Percentiles rank a stretch among this genome's conserved stretches.
These are phyloP conservation scores for Tautogolabrus adspersus DNA, from an alignment of 2,113 vertebrate species.

Conservation along the genomic window DNA sequence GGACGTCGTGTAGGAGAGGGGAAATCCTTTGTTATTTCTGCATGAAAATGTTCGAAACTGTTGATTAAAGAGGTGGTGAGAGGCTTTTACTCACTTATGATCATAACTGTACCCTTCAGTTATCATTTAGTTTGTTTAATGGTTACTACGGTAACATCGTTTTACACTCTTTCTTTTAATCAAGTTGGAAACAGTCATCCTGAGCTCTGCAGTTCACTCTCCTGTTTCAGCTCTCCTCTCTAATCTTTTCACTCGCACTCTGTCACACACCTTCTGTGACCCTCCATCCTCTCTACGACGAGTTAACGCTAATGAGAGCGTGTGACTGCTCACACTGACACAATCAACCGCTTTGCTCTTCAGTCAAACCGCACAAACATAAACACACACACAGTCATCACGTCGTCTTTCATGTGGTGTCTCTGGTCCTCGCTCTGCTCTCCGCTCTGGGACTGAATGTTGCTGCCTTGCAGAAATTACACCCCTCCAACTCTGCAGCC, in stretches of 20 bases:
- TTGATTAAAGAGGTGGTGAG: constrained; percentile 30
- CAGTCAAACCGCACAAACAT: constrained; percentile 33
- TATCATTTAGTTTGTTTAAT: constrained; percentile 24
- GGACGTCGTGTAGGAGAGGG: constrained; percentile 6
- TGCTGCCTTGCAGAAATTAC: constrained; percentile 72
- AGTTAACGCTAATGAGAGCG: constrained; percentile 57
- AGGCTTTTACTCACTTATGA: not conserved
- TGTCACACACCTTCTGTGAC: constrained; percentile 45
- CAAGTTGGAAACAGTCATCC: constrained; percentile 36
- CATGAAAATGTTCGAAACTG: not conserved
- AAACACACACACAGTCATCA: constrained; percentile 14
- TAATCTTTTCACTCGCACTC: constrained; percentile 54
- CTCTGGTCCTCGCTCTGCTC: constrained; percentile 22
- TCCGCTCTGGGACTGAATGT: constrained; percentile 44
- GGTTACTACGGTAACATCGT: not conserved
- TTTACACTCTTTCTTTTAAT: constrained; percentile 47
- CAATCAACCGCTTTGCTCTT: constrained; percentile 35
- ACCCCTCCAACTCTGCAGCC: constrained; percentile 53
- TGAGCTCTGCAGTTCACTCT: constrained; percentile 35
- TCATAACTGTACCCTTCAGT: not conserved
- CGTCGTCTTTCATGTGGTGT: constrained; percentile 53
- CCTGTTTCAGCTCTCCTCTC: constrained; percentile 36
- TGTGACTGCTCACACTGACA: constrained; percentile 37
- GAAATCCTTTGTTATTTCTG: constrained; percentile 45
- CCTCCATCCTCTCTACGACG: constrained; percentile 15